phyloP scores from a whole-genome alignment of 2,888 invertebrate genomes.

The Esperia sulphurella region DNA sequence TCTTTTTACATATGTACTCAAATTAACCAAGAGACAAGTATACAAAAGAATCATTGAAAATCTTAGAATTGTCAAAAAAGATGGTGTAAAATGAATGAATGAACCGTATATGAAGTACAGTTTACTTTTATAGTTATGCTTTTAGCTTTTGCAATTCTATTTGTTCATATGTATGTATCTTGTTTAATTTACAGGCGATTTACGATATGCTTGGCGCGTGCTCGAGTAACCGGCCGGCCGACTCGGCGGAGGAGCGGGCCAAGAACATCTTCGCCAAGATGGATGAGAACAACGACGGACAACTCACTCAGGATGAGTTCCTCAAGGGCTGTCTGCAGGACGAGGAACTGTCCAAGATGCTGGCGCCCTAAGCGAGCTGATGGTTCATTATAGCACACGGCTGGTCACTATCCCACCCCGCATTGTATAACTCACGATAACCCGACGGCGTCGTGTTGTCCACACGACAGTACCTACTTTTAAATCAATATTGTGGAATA shows the following conservation, averaged over 20 bases:
- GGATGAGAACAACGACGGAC: conserved; percentile 99
- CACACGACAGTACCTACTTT: conserved; percentile 6
- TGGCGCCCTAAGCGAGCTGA: conserved; percentile 87
- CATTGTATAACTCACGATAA: conserved; percentile 40
- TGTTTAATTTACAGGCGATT: conserved; percentile 89
- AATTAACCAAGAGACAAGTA: no score
- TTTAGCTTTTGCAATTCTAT: no score
- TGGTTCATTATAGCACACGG: conserved; percentile 17
- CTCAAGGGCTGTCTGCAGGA: conserved; percentile 98
- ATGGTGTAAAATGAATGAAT: no score
- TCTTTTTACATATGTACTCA: no score
- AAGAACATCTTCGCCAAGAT: conserved; percentile 99
- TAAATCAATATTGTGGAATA: background rate
- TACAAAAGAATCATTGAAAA: no score
- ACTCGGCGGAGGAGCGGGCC: conserved; percentile 97
- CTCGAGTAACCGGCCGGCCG: conserved; percentile 95
- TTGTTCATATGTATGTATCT: no score
- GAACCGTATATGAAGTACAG: no score
- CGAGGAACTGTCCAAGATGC: conserved; percentile 96
- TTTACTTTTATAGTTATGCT: no score
- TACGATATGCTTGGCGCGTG: conserved; percentile 99
- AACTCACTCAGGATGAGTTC: conserved; percentile 98
- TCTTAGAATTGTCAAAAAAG: no score
- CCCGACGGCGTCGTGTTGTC: conserved; percentile 40
- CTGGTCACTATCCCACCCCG: conserved; percentile 31